Conservation (phyloP, 1,140 invertebrate genomes). For the Drosophila novamexicana region DNA sequence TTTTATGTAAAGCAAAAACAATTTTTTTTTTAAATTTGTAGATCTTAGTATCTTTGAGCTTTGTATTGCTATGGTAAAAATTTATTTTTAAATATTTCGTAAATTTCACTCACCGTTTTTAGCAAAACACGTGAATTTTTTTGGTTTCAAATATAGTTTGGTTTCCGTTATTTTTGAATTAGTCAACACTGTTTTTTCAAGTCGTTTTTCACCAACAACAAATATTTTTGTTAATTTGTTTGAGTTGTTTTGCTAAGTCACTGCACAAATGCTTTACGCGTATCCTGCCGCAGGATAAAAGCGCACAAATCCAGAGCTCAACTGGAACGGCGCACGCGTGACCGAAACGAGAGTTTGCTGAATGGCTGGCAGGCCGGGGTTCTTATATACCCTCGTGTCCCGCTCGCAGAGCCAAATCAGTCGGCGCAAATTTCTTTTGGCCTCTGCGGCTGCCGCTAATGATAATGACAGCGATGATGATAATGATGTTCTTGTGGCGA, state of each 20-base stretch:
- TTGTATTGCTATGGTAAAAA: not conserved
- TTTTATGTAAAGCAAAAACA: not conserved
- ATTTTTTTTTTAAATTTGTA: not conserved
- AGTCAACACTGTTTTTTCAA: not conserved
- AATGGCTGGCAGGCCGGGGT: slow-evolving; percentile 63
- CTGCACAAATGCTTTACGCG: slow-evolving; percentile 18
- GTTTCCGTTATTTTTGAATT: not conserved
- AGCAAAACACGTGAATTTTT: not conserved
- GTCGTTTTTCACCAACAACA: slow-evolving; percentile 5
- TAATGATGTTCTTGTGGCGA: slow-evolving; percentile 44
- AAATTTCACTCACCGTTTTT: slow-evolving; percentile 35
- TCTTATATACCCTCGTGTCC: slow-evolving; percentile 77
- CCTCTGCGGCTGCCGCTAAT: slow-evolving; percentile 53
- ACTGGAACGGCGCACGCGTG: slow-evolving; percentile 71
- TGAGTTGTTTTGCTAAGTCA: slow-evolving; percentile 6
- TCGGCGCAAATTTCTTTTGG: slow-evolving; percentile 67
- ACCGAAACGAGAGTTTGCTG: slow-evolving; percentile 72
- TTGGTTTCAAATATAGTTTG: not conserved
- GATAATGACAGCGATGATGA: slow-evolving; percentile 34
- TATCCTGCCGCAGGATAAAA: slow-evolving; percentile 66
- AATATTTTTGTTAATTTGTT: not conserved
- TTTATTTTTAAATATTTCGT: not conserved
- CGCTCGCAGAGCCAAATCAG: slow-evolving; percentile 42
- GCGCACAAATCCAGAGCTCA: slow-evolving; percentile 31
- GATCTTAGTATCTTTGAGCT: too few relatives aligned